Evolutionary conservation across 1,140 invertebrate species (phyloP), one percentile per base, ranked within the genome.

Genomic region (Ptiloglossa arizonensis): DNA sequence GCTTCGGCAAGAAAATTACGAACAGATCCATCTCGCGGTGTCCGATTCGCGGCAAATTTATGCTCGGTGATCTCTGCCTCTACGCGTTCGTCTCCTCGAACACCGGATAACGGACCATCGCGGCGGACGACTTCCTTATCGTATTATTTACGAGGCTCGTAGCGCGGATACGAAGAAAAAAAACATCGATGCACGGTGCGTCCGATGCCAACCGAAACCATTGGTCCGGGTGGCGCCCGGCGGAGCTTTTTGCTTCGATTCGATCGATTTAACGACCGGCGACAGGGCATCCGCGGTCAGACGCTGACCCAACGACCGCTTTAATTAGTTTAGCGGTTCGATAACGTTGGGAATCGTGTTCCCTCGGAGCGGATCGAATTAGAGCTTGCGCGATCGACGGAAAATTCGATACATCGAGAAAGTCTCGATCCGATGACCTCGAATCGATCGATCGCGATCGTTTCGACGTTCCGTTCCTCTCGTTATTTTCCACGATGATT

Each of bases 51-150:
- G 29, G 52, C 73, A 52, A 69, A 75, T 75, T 69, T 59, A 75
- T 69, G 54, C 29, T n/a, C 52, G 41, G 1, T 1, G 54, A 64
- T 75, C 56, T 13, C 57, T n/a, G 44, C 44, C 24, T 17, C 35
- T 19, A n/a, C 15, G 29, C 17, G 3, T 38, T 29, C 24, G 17
- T 32, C 29, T 35, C 9, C 15, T 19, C 19, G 9, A 29, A 24
- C n/a, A 41, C 24, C 29, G 64, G 81, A 83, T 83, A 83, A 82
- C 72, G 59, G 73, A 38, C 63, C 54, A 81, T 38, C 64, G 54
- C 66, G 69, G 56, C 80, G 70, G 64, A 68, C 75, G 54, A 85
- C 83, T 82, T 75, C 75, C 85, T 86, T 86, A 86, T 86, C 85
- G 71, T 60, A 50, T 81, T 83, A 86, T 86, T 86, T 85, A 86